Conservation (phyloP, 2,888 invertebrate species). For the Anaspis maculata region DNA sequence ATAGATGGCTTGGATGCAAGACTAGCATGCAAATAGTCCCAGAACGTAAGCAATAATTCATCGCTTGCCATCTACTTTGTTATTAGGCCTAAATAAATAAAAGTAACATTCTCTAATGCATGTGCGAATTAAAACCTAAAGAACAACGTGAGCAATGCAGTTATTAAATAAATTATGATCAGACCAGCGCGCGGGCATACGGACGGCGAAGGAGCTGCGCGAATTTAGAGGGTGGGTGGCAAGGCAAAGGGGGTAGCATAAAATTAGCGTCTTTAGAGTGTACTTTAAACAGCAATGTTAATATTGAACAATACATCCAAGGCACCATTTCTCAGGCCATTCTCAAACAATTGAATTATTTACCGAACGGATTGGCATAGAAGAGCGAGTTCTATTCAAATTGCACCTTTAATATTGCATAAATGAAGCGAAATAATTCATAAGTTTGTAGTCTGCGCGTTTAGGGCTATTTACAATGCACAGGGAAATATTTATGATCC, state of each 20-base stretch:
- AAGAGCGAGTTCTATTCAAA: conserved; percentile 44
- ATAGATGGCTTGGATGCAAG: no score
- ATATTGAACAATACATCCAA: conserved; percentile 38
- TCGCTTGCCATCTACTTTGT: conserved; percentile 3
- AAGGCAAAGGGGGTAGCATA: no score
- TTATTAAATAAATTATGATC: no score
- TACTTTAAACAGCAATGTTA: conserved; percentile 36
- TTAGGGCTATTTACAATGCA: conserved; percentile 47
- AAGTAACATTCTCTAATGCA: conserved; percentile 7
- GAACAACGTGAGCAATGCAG: no score
- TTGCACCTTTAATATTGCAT: conserved; percentile 45
- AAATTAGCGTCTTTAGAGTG: conserved; percentile 30
- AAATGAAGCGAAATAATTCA: conserved; percentile 45
- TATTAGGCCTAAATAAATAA: conserved; percentile 7
- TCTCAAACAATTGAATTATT: conserved; percentile 43
- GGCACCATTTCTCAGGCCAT: conserved; percentile 39
- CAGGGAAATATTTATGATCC: conserved; percentile 52
- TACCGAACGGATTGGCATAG: conserved; percentile 44
- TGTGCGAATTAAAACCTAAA: conserved; percentile 10
- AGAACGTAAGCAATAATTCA: conserved; percentile 4
- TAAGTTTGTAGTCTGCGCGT: conserved; percentile 45
- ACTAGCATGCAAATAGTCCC: no score
- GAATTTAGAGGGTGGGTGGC: no score
- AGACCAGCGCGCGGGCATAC: no score
- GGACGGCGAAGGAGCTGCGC: no score